Percentiles rank a stretch among this genome's conserved stretches.
Evolutionary conservation across 2,113 vertebrate species (phyloP).

Genomic region (Pelmatolapia mariae): DNA sequence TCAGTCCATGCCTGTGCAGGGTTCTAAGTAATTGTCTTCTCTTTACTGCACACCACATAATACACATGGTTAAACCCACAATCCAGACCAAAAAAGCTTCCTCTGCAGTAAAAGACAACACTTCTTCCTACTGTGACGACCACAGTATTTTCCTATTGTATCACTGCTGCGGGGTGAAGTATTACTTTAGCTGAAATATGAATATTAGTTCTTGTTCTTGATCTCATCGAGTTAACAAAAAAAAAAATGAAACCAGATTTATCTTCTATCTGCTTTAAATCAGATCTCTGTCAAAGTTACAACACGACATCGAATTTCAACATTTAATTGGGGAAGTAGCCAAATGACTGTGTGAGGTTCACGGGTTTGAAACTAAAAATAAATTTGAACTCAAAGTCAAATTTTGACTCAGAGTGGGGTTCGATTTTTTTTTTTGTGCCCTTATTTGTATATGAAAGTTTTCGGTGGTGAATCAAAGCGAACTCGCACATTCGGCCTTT

Average conservation of each 20-base stretch:
- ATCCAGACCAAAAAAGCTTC: background rate
- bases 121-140: background rate
- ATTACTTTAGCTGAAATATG: background rate
- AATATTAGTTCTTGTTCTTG: background rate
- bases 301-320: background rate
- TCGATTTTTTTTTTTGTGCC: background rate
- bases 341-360: background rate
- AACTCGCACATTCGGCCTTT: background rate
- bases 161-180: background rate
- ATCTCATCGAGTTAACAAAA: background rate
- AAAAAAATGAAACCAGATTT: background rate
- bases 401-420: background rate
- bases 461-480: conserved; percentile 20
- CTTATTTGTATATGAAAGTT: conserved; percentile 21
- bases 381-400: background rate
- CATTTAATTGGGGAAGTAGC: background rate
- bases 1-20: background rate
- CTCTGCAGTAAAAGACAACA: background rate
- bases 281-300: background rate
- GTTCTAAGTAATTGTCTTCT: background rate
- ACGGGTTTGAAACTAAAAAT: background rate
- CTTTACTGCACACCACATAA: background rate
- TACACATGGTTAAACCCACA: background rate
- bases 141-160: background rate
- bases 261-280: background rate